phyloP scores from a whole-genome alignment of 2,113 vertebrate genomes.

The Embiotoca jacksoni region DNA sequence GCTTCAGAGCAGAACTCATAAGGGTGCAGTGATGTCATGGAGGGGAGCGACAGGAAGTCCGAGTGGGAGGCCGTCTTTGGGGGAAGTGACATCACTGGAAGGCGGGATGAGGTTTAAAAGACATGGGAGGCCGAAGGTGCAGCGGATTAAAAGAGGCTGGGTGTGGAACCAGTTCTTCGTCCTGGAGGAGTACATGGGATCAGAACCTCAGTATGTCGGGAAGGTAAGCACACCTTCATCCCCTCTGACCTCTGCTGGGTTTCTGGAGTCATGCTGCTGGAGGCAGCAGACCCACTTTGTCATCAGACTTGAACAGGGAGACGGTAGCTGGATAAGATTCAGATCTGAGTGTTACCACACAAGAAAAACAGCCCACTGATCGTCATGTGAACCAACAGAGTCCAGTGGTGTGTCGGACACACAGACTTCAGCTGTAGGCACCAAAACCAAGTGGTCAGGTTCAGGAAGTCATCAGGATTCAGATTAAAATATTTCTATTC shows the following conservation, averaged over 20 bases:
- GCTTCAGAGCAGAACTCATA: constrained; percentile 51
- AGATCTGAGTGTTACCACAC: too few species aligned
- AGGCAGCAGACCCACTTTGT: too few species aligned
- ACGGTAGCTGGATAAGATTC: too few species aligned
- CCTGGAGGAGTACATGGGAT: constrained; percentile 97
- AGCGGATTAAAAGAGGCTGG: constrained; percentile 94
- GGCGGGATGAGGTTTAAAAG: constrained; percentile 39
- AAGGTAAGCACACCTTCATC: constrained; percentile 87
- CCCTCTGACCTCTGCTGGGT: neutral
- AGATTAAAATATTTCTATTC: too few species aligned
- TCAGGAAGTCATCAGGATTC: too few species aligned
- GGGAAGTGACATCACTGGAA: neutral
- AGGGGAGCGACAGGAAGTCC: constrained; percentile 1
- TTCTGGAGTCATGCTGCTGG: too few species aligned
- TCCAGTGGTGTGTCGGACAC: too few species aligned
- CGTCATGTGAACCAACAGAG: too few species aligned
- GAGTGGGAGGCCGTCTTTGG: neutral
- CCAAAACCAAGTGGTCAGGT: too few species aligned
- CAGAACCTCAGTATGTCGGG: constrained; percentile 95
- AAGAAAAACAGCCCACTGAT: too few species aligned
- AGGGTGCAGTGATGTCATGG: constrained; percentile 9
- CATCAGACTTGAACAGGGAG: too few species aligned
- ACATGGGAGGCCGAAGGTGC: constrained; percentile 51
- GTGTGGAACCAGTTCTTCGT: constrained; percentile 99
- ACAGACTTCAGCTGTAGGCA: too few species aligned